Base-by-base conservation (phyloP, 2,797 vertebrate genomes). In the Myotis daubentonii region DNA sequence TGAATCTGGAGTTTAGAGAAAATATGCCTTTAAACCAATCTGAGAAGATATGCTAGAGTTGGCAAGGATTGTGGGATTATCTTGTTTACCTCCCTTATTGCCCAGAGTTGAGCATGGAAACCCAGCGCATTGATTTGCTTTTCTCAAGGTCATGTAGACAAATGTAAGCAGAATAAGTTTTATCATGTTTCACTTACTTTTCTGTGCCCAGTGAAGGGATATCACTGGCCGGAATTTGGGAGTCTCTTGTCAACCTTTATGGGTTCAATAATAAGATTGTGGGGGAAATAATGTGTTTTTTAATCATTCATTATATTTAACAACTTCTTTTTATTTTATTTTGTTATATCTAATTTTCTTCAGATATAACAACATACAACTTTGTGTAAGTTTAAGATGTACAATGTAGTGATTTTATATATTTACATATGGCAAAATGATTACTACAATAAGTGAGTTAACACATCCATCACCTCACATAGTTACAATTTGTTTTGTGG, bases 281-380 rank as follows among this genome's bases (percentile, higher is more conserved):
- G 22, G 65, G 65, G 65, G 51, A 93, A 82, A 79, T 62, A 74
- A 79, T 94, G n/a, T 81, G 22, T 44, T 84, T 84, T 91, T 87
- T 87, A 80, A 79, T 84, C 25, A 55, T 75, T 65, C 83, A 83
- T 74, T 23, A 60, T 74, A 25, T 87, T 47, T 28, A 83, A 74
- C 25, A 81, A 81, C 19, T 81, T 92, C 53, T 76, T 36, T 47
- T 47, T 25, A 25, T 44, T 86, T 82, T 82, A 65, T 83, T 51
- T 74, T 82, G 47, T 44, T 49, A 72, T 68, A 25, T 17, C 38
- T 5, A 78, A 8, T 22, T 76, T 84, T 71, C 76, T 62, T 79
- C 41, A 79, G 15, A 53, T 62, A 94, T 71, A 84, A 79, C 49
- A 36, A 53, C 33, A 53, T 44, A 30, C 38, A 75, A 33, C 57